Conservation (phyloP, 1,140 invertebrate genomes). For the Ooceraea biroi region DNA sequence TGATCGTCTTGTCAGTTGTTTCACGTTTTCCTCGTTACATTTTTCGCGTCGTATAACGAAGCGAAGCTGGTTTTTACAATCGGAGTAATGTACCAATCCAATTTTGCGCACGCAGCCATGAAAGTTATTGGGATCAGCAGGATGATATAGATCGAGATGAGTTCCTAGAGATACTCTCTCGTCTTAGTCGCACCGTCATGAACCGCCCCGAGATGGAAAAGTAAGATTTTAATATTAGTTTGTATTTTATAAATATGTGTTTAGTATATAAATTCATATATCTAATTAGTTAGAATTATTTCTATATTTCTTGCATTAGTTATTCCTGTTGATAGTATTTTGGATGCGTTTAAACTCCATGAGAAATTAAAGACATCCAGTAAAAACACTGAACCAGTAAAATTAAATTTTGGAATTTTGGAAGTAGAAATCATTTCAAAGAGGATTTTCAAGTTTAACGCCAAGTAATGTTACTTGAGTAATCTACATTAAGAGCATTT, state of each 20-base stretch:
- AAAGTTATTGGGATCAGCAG: constrained; percentile 78
- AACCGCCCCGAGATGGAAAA: constrained; percentile 87
- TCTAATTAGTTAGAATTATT: constrained; percentile 3
- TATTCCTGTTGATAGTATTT: neutral
- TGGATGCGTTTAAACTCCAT: neutral
- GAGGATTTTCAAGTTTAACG: neutral
- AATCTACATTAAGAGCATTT: constrained; percentile 1
- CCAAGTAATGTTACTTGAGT: neutral
- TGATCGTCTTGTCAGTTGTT: neutral
- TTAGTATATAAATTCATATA: neutral
- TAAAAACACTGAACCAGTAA: neutral
- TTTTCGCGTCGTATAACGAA: neutral
- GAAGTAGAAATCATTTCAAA: neutral
- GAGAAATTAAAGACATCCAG: neutral
- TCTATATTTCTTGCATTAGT: neutral
- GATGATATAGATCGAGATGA: constrained; percentile 85
- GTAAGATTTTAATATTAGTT: constrained; percentile 80
- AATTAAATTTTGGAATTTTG: constrained; percentile 5
- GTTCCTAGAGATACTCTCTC: constrained; percentile 85
- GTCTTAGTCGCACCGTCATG: constrained; percentile 80
- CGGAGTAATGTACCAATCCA: constrained; percentile 21
- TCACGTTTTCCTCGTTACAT: neutral
- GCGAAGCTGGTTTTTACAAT: neutral
- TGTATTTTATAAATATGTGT: neutral
- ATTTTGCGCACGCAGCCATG: constrained; percentile 60